Conservation (phyloP, 2,888 invertebrate genomes). For the Orthosia gothica region DNA sequence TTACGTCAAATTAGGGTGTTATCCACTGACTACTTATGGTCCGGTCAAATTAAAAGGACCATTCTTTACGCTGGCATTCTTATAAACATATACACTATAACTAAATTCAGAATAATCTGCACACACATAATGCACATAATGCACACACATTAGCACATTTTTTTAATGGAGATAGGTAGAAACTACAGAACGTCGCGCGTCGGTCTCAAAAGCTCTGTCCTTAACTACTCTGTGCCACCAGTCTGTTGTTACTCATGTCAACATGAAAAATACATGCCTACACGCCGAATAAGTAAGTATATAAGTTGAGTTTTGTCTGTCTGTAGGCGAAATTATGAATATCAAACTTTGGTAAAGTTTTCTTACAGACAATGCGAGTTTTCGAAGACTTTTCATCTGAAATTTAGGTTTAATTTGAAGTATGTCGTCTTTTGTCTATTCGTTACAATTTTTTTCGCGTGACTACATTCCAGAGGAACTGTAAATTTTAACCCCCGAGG, state of each 20-base stretch:
- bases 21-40: no score
- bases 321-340: constrained; percentile 22
- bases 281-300: constrained; percentile 39
- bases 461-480: no score
- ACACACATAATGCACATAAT: no score
- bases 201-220: background rate
- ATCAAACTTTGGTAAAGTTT: constrained; percentile 16
- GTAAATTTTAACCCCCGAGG: no score
- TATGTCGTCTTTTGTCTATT: no score
- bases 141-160: no score
- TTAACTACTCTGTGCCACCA: constrained; percentile 45
- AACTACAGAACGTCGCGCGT: background rate
- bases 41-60: no score
- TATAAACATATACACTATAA: no score
- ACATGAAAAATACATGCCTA: constrained; percentile 66
- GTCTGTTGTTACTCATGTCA: constrained; percentile 75
- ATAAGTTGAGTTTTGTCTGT: constrained; percentile 43
- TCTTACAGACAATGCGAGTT: background rate
- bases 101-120: no score
- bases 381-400: background rate
- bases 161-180: background rate
- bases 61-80: no score
- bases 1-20: no score
- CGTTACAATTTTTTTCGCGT: no score
- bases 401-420: background rate